Percentiles rank a stretch among this genome's conserved stretches.
These are phyloP conservation scores for Philhelius pedissequus DNA, from an alignment of 2,888 invertebrate species.

Conservation along the genomic window DNA sequence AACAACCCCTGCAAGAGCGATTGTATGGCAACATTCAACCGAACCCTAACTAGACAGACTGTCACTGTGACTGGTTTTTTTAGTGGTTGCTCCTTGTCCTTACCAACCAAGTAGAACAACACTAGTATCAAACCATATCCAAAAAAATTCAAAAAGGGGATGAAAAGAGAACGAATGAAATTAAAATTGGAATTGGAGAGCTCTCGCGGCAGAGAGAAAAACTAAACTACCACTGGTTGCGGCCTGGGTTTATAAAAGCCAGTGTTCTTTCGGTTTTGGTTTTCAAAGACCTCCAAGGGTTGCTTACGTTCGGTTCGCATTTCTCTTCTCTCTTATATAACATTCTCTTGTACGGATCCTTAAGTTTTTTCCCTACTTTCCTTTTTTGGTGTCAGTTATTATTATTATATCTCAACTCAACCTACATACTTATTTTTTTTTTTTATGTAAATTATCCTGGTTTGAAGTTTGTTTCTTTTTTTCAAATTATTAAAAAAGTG, in stretches of 20 bases:
- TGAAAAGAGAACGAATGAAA: conserved; percentile 66
- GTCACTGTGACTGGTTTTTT: background rate
- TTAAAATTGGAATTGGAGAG: conserved; percentile 44
- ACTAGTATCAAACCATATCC: too few species aligned
- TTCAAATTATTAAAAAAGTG: conserved; percentile 36
- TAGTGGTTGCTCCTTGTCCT: background rate
- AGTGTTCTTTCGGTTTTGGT: conserved; percentile 74
- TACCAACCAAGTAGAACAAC: too few species aligned
- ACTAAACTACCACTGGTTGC: conserved; percentile 64
- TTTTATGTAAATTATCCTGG: conserved; percentile 35
- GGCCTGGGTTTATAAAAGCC: conserved; percentile 76
- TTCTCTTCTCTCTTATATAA: conserved; percentile 80
- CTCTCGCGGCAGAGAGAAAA: conserved; percentile 2
- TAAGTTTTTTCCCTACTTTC: conserved; percentile 75
- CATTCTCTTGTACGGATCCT: conserved; percentile 77
- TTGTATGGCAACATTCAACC: background rate
- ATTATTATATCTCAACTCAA: conserved; percentile 29
- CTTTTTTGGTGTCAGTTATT: conserved; percentile 45
- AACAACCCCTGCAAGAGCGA: conserved; percentile 36
- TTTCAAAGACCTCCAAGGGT: conserved; percentile 80
- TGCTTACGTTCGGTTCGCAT: conserved; percentile 80
- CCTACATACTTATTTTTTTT: conserved; percentile 35
- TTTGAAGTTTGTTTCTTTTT: conserved; percentile 5
- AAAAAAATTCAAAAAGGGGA: conserved; percentile 25
- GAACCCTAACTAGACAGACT: background rate